phyloP scores from a whole-genome alignment of 2,888 invertebrate species.

The Tenthredo amoena region DNA sequence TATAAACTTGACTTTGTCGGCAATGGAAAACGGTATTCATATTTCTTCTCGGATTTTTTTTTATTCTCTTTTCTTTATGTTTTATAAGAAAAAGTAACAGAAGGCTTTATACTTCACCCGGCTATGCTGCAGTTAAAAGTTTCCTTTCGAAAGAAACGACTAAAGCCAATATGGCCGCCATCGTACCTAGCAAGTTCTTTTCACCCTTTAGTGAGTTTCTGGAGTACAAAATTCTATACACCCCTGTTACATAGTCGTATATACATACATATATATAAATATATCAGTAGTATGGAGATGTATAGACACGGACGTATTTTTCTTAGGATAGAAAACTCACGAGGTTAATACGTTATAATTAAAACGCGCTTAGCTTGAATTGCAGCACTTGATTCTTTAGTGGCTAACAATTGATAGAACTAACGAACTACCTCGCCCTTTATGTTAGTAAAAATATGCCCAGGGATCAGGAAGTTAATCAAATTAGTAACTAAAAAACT shows the following conservation, averaged over 20 bases:
- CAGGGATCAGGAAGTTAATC: background rate
- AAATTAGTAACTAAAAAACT: background rate
- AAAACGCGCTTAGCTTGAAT: slow-evolving; percentile 13
- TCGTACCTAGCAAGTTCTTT: background rate
- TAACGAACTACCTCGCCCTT: background rate
- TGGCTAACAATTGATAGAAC: background rate
- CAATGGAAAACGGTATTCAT: background rate
- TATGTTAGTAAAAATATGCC: background rate
- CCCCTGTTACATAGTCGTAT: background rate
- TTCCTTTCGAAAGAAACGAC: background rate
- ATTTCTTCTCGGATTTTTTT: background rate
- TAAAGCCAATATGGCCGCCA: background rate
- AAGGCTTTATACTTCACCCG: background rate
- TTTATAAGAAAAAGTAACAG: background rate
- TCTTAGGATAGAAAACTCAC: background rate
- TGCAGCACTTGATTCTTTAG: background rate
- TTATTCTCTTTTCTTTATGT: background rate
- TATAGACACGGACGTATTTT: background rate
- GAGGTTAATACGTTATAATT: slow-evolving; percentile 22
- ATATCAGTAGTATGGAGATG: background rate
- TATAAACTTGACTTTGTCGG: background rate
- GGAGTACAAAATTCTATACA: background rate
- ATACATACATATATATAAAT: no score
- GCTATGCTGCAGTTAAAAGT: background rate
- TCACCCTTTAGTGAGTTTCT: slow-evolving; percentile 2